Conservation (phyloP, 2,888 invertebrate species). For the Dastarcus helophoroides region DNA sequence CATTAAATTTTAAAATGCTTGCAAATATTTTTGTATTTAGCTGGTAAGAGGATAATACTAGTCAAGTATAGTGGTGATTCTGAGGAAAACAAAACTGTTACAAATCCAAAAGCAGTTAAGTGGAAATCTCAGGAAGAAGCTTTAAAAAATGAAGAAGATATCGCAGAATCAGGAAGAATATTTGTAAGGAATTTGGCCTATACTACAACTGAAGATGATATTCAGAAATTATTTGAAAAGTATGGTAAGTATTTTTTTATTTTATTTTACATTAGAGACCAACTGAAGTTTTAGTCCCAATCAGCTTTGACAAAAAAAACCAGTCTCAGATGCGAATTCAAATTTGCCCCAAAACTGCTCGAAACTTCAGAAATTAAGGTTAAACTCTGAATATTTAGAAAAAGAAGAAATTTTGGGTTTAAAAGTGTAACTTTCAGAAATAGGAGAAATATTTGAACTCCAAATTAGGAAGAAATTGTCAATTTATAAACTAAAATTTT, state of each 20-base stretch:
- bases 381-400: too few relatives aligned
- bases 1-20: slow-evolving; percentile 8
- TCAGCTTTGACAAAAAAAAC: too few relatives aligned
- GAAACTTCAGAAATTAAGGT: too few relatives aligned
- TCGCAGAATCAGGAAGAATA: slow-evolving; percentile 83
- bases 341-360: too few relatives aligned
- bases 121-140: slow-evolving; percentile 54
- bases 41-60: slow-evolving; percentile 52
- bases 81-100: slow-evolving; percentile 18
- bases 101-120: slow-evolving; percentile 33
- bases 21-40: slow-evolving; percentile 20
- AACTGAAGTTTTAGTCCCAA: too few relatives aligned
- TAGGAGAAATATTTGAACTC: too few relatives aligned
- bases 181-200: slow-evolving; percentile 89
- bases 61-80: slow-evolving; percentile 36
- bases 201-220: slow-evolving; percentile 71
- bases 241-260: slow-evolving; percentile 48
- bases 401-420: too few relatives aligned
- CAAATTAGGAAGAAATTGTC: too few relatives aligned
- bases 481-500: too few relatives aligned
- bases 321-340: too few relatives aligned
- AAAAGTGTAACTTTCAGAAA: too few relatives aligned
- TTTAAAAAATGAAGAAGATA: slow-evolving; percentile 60
- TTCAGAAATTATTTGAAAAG: slow-evolving; percentile 70
- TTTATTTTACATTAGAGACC: background rate